Evolutionary conservation across 2,113 vertebrate genomes (phyloP).

Genomic region (Catagonus wagneri): DNA sequence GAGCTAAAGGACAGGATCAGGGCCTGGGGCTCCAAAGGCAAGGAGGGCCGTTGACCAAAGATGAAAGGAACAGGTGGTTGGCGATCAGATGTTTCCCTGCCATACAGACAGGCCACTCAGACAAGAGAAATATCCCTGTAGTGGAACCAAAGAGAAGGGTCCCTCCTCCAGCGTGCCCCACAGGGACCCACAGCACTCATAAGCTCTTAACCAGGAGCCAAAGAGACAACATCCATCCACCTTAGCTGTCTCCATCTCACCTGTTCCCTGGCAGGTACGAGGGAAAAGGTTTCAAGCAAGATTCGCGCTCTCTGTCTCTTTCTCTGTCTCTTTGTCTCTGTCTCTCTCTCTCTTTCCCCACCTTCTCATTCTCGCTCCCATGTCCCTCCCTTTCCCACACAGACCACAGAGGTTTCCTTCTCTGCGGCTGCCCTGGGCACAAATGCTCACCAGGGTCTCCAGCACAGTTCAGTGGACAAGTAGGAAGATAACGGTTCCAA

Average conservation of each 20-base stretch:
- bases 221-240: fast-evolving
- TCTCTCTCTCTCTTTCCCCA: fast-evolving
- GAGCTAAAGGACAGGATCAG: background rate
- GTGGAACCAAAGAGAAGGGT: background rate
- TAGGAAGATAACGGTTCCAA: background rate
- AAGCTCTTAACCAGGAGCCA: background rate
- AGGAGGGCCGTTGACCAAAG: background rate
- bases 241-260: background rate
- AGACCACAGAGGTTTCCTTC: background rate
- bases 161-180: background rate
- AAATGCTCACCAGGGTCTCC: background rate
- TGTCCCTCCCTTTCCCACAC: background rate
- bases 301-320: fast-evolving
- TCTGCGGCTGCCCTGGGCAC: background rate
- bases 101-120: background rate
- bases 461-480: background rate
- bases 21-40: background rate
- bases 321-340: background rate
- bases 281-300: background rate
- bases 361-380: no score
- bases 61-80: background rate
- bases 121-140: background rate
- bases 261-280: background rate
- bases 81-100: background rate
- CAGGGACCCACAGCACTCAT: background rate